A percentile compares a stretch with the other conserved stretches of the same genome.
phyloP scores from a whole-genome alignment of 2,113 vertebrate species.

The Todiramphus saurophagus region DNA sequence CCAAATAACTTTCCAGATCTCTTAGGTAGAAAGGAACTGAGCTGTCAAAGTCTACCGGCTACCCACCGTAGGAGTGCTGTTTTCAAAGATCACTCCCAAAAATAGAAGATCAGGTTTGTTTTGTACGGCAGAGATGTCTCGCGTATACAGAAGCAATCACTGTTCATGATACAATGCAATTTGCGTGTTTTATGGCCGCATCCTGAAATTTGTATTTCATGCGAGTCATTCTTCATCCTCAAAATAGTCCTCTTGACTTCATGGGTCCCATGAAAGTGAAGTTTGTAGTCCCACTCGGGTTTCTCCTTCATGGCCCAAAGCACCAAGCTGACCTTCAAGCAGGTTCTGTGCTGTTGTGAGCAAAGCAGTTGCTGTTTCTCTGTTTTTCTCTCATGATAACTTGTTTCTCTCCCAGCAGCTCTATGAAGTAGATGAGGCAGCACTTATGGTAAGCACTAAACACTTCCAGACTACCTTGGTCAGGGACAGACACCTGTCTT shows the following conservation, averaged over 20 bases:
- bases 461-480: conserved; percentile 3
- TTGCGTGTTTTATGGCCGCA: background rate
- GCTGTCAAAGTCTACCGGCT: background rate
- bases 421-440: background rate
- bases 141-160: background rate
- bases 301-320: conserved; percentile 8
- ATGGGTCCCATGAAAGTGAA: background rate
- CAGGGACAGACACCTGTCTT: conserved; percentile 44
- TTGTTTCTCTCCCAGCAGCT: background rate
- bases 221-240: background rate
- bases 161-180: conserved; percentile 23
- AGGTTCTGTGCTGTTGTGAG: background rate
- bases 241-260: background rate
- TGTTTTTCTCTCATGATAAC: background rate
- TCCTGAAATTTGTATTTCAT: conserved; percentile 18
- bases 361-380: background rate
- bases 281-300: background rate
- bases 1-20: background rate
- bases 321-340: background rate
- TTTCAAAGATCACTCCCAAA: conserved; percentile 23
- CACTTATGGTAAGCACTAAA: background rate
- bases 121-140: background rate
- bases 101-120: conserved; percentile 20
- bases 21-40: background rate
- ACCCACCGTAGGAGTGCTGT: background rate